Evolutionary conservation across 2,113 vertebrate genomes (phyloP), one percentile per base, ranked within the genome.

Genomic region (Phalacrocorax carbo): DNA sequence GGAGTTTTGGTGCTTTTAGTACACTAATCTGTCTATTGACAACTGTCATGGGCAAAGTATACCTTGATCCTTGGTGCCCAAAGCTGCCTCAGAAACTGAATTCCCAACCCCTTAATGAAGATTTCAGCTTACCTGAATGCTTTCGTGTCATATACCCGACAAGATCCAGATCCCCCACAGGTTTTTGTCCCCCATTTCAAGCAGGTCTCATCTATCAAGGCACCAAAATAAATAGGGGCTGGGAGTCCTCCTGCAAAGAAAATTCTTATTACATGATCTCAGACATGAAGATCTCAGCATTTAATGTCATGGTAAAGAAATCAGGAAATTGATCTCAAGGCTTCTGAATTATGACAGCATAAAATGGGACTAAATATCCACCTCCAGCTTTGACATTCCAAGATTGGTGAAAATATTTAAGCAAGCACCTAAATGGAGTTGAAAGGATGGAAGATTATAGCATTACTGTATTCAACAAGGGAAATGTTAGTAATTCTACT

Each of bases 181-280:
- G 88, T 98, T 98, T 94, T 98, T 66, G 96, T 98, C 11, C 99
- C 99, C 99, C 99, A 99, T 29, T 99, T 99, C 97, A 99, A 97
- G 97, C 99, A 99, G 6, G 99, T 99, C 49, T 91, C 82, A 40
- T 99, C 99, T 88, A 99, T 99, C 91, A 99, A 97, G 27, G 98
- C 99, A 70, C 99, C 99, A 20, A 99, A 99, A 95, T 99, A 99
- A 93, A 99, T 99, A 10, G 99, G 98, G 36, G 99, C 98, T 72
- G 99, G 99, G 61, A 99, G 99, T 62, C 99, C 99, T 96, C 99
- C 99, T 99, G 93, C 97, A 54, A 98, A 98, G 82, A 98, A 98
- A 82, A 90, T 44, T 58, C 8, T 82, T 40, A 40, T 77, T 88
- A 11, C 9, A 5, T 44, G 10, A 49, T 40, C 44, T 90, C 42